Percentiles rank a stretch among this genome's conserved stretches.
These are phyloP conservation scores for Schizothorax lantsangensis DNA, from an alignment of 2,797 vertebrate genomes.

Conservation along the genomic window DNA sequence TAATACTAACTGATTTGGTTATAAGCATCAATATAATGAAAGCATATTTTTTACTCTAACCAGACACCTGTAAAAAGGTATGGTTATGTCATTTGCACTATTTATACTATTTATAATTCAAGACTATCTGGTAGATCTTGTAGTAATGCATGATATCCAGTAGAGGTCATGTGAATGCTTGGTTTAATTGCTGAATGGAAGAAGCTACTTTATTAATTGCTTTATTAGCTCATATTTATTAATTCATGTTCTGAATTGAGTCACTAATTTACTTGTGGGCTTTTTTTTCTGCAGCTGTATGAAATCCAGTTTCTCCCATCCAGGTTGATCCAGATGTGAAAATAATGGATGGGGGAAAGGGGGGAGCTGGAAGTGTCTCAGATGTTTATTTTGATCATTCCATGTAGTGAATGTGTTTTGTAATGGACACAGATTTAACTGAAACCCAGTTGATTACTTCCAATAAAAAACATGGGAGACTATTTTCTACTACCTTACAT, in stretches of 20 bases:
- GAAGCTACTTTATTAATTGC: not conserved
- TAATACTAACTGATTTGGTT: not conserved
- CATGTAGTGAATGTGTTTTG: slow-evolving; percentile 44
- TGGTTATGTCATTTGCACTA: slow-evolving; percentile 29
- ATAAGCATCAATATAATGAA: not conserved
- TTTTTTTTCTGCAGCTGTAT: slow-evolving; percentile 78
- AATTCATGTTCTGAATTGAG: slow-evolving; percentile 20
- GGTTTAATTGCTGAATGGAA: not conserved
- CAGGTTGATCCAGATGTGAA: slow-evolving; percentile 61
- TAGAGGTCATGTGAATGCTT: slow-evolving; percentile 32
- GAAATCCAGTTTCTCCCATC: slow-evolving; percentile 68
- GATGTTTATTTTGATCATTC: slow-evolving; percentile 33
- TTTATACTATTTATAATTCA: not conserved
- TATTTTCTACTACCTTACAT: slow-evolving; percentile 69
- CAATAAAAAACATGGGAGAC: slow-evolving; percentile 76
- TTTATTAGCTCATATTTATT: not conserved
- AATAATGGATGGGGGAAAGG: slow-evolving; percentile 52
- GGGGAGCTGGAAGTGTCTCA: slow-evolving; percentile 35
- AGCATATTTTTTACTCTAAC: slow-evolving; percentile 19
- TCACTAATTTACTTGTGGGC: slow-evolving; percentile 62
- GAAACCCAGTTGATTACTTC: slow-evolving; percentile 54
- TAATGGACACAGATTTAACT: slow-evolving; percentile 44
- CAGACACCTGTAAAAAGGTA: slow-evolving; percentile 3
- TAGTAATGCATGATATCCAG: slow-evolving; percentile 47
- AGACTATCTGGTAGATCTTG: slow-evolving; percentile 26